Evolutionary conservation across 2,888 invertebrate species (phyloP), one percentile per base, ranked within the genome.

Genomic region (Torymus texanus): DNA sequence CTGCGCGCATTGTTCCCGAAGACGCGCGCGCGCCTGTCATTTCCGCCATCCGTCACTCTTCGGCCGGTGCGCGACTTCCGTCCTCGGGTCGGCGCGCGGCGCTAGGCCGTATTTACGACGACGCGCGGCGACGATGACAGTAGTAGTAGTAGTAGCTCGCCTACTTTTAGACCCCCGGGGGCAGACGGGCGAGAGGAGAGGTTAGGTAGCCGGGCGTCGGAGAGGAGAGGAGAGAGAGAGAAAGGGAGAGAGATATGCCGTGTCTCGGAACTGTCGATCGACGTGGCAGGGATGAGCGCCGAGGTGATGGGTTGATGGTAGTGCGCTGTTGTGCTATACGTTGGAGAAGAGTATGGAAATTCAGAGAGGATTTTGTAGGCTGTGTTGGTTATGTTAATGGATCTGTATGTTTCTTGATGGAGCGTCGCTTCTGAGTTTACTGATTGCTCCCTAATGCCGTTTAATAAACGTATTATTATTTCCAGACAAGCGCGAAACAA

Each of bases 11-110:
- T 41, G 41, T 41, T 41, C 56, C 14, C 24, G 58, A 75, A 75
- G 66, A 53, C 14, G 10, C 14, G 53, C 55, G 56, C 53, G 16
- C 51, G 24, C 50, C 18, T 63, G 82, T 83, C 82, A 81, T 82
- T 83, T 84, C 83, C 84, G 82, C 78, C 80, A 83, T 82, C 80
- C 82, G 78, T 83, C 84, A 83, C 66, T 73, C 79, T 71, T 73
- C 81, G 81, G 74, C 76, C 78, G 81, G 70, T 79, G 66, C 74
- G 75, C 41, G 41, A 41, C 41, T 81, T 80, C 79, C 81, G 79
- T 41, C 50, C 77, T 58, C 62, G 21, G 70, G 11, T n/a, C 24
- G 12, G 58, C 65, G 3, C 41, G 12, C 53, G 55, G 41, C 41
- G 41, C 41, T 1, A 53, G 66, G 29, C 61, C 18, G 80, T 75